phyloP scores from a whole-genome alignment of 2,113 vertebrate genomes.

The Phrynocephalus versicolor region DNA sequence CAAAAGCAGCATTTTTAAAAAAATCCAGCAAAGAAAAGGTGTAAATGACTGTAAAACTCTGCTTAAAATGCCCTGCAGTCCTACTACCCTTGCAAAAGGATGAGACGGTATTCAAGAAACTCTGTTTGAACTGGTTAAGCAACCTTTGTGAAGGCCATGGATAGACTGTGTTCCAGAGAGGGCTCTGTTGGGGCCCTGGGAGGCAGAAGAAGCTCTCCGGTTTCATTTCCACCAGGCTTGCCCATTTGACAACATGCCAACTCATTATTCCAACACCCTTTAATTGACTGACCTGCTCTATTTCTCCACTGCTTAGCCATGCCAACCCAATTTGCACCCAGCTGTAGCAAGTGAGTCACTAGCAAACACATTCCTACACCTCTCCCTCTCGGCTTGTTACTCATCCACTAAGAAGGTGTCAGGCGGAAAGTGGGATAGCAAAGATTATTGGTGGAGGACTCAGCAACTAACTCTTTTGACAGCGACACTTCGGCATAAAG shows the following conservation, averaged over 20 bases:
- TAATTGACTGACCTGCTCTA: background rate
- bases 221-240: background rate
- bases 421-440: background rate
- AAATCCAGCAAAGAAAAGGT: background rate
- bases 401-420: background rate
- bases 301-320: background rate
- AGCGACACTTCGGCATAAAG: background rate
- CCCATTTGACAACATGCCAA: background rate
- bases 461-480: background rate
- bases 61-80: background rate
- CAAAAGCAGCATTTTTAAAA: background rate
- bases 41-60: background rate
- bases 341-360: slow-evolving; percentile 3
- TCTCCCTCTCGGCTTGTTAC: background rate
- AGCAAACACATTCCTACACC: background rate
- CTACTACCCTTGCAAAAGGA: background rate
- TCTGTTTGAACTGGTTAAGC: background rate
- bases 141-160: background rate
- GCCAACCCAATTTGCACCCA: background rate
- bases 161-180: background rate
- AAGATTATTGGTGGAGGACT: background rate
- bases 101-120: no score
- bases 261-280: background rate
- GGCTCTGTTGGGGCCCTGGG: background rate
- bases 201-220: background rate